phyloP scores from a whole-genome alignment of 2,113 vertebrate genomes.

The Notarius quadriscutis region DNA sequence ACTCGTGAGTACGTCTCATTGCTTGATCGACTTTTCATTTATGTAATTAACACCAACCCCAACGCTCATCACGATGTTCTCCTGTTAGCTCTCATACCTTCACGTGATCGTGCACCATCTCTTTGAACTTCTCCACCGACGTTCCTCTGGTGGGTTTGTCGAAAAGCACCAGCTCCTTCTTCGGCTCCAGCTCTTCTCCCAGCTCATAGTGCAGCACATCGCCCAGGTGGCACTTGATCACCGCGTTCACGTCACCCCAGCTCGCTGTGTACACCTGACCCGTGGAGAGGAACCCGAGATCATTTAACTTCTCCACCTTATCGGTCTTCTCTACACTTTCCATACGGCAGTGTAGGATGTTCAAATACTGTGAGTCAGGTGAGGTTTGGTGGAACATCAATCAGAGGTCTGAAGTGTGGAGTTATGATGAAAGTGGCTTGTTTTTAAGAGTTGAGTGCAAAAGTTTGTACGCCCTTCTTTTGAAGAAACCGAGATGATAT shows the following conservation, averaged over 20 bases:
- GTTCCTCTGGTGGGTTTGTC: slow-evolving; percentile 93
- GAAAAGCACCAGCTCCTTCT: slow-evolving; percentile 84
- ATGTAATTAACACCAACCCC: background rate
- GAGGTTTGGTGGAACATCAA: background rate
- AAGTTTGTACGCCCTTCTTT: background rate
- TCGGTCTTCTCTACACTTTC: background rate
- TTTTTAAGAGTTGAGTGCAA: background rate
- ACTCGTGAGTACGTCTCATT: no score
- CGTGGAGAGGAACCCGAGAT: background rate
- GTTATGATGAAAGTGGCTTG: background rate
- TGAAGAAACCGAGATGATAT: background rate
- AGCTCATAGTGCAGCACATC: slow-evolving; percentile 83
- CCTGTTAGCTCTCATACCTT: slow-evolving; percentile 72
- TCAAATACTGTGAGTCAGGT: background rate
- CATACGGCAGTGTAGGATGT: background rate
- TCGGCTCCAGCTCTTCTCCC: slow-evolving; percentile 85
- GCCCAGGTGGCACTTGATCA: slow-evolving; percentile 95
- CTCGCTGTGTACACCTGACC: slow-evolving; percentile 87
- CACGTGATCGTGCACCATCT: slow-evolving; percentile 91
- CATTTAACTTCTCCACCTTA: no score
- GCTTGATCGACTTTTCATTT: background rate
- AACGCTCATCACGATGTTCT: background rate
- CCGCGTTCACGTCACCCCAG: slow-evolving; percentile 90
- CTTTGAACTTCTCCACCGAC: slow-evolving; percentile 95
- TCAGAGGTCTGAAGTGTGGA: background rate